Percentiles rank a stretch among this genome's conserved stretches.
These are phyloP conservation scores for Felis chaus DNA, from an alignment of 2,113 vertebrate genomes.

Conservation along the genomic window DNA sequence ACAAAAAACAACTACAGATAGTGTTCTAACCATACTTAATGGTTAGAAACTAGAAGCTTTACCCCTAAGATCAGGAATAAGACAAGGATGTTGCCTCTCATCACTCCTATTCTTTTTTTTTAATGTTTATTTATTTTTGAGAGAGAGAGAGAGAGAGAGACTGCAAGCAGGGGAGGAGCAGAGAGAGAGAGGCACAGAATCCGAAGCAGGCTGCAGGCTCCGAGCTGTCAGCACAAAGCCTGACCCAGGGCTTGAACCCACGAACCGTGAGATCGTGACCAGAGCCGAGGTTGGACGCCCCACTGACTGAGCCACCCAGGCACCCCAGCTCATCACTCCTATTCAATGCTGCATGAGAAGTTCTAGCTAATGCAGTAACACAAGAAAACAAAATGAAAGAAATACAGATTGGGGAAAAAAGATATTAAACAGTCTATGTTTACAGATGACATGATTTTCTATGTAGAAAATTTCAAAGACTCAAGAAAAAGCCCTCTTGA, in stretches of 20 bases:
- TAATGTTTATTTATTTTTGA: too few species aligned
- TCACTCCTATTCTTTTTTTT: background rate
- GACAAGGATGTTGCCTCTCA: background rate
- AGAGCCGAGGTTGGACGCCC: too few species aligned
- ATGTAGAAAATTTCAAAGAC: background rate
- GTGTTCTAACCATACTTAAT: background rate
- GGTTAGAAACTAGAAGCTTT: background rate
- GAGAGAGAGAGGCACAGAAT: too few species aligned
- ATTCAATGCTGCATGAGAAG: background rate
- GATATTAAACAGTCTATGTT: background rate
- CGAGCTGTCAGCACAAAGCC: too few species aligned
- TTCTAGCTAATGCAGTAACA: background rate
- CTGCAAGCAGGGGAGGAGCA: too few species aligned
- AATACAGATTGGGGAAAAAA: background rate
- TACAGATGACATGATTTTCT: background rate
- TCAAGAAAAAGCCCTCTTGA: background rate
- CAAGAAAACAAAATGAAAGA: background rate
- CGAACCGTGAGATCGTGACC: too few species aligned
- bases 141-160: too few species aligned
- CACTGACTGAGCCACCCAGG: too few species aligned
- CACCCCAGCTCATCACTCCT: background rate
- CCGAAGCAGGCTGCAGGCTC: too few species aligned
- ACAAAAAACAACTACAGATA: background rate
- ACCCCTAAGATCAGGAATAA: background rate
- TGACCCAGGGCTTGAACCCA: too few species aligned